Percentiles rank a stretch among this genome's conserved stretches.
These are phyloP conservation scores for Trachelus stipa DNA, from an alignment of 2,888 invertebrate species.

Conservation along the genomic window DNA sequence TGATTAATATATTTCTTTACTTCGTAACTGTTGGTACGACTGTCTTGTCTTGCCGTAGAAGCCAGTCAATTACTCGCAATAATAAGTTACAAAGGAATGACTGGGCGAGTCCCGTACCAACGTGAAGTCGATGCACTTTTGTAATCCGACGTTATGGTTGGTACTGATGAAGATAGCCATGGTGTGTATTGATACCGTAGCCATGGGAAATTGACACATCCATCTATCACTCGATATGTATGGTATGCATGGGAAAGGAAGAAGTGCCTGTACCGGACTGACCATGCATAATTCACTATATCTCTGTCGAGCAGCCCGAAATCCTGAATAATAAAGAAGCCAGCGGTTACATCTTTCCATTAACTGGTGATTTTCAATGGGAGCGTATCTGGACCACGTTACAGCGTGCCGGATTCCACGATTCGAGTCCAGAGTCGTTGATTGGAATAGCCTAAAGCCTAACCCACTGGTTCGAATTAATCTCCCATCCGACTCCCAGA, in stretches of 20 bases:
- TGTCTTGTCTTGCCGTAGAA: not conserved
- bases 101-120: not conserved
- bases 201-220: constrained; percentile 56
- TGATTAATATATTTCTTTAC: not conserved
- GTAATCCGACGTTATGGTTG: constrained; percentile 20
- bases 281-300: constrained; percentile 61
- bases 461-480: not conserved
- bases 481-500: no score
- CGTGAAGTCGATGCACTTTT: not conserved
- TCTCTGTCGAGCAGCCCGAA: constrained; percentile 54
- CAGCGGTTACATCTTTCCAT: constrained; percentile 13
- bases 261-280: constrained; percentile 34
- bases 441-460: not conserved
- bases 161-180: constrained; percentile 47
- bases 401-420: constrained; percentile 18
- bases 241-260: constrained; percentile 32
- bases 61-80: not conserved
- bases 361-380: constrained; percentile 19
- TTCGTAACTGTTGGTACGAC: not conserved
- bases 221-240: constrained; percentile 50
- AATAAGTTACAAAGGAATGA: not conserved
- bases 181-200: constrained; percentile 44
- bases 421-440: not conserved
- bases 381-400: constrained; percentile 19
- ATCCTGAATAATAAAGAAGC: constrained; percentile 55